Evolutionary conservation across 2,113 vertebrate species (phyloP), one percentile per base, ranked within the genome.

Genomic region (Lipophrys pholis): DNA sequence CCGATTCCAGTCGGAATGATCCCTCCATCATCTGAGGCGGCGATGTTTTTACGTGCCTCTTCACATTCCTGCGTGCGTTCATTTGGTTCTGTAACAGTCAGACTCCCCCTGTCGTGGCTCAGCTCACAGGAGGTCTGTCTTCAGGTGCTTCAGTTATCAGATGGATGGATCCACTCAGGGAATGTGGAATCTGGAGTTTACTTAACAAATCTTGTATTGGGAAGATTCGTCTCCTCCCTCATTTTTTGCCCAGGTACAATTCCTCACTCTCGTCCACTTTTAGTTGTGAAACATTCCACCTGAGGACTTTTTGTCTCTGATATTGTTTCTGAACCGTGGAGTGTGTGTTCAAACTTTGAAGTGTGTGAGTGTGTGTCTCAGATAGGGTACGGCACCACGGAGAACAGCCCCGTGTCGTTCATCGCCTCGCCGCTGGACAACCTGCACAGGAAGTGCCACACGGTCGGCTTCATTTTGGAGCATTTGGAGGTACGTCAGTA

Each of bases 401-500:
- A 99, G 89, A 99, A 97, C 92, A 98, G 98, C 59, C 97, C 97
- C 0, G 95, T 97, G 70, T 96, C 97, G 1, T 99, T 99, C 90
- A 87, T 94, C 68, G 92, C 81, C 10, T 91, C 90, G 45, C 90
- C 93, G 0, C 11, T 35, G 1, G 97, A 99, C 91, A 94, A 83
- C 55, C 0, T 94, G 0, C 55, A 90, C 6, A 91, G 89, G 64
- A 99, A 92, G 91, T 68, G 76, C 0, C 87, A 95, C 66, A 98
- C 94, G 0, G 91, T 94, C 40, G 98, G 98, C 62, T 95, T 76
- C 77, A 10, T 99, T 58, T 8, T 91, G 3, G 91, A 95, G 6
- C 97, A 99, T 87, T 67, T 92, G 1, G 97, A 99, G 97, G 98
- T 98, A 83, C 46, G 6, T 42, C 14, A 12, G 21, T 30, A 30